phyloP scores from a whole-genome alignment of 2,888 invertebrate species.

The Ichneumoninae sp. region DNA sequence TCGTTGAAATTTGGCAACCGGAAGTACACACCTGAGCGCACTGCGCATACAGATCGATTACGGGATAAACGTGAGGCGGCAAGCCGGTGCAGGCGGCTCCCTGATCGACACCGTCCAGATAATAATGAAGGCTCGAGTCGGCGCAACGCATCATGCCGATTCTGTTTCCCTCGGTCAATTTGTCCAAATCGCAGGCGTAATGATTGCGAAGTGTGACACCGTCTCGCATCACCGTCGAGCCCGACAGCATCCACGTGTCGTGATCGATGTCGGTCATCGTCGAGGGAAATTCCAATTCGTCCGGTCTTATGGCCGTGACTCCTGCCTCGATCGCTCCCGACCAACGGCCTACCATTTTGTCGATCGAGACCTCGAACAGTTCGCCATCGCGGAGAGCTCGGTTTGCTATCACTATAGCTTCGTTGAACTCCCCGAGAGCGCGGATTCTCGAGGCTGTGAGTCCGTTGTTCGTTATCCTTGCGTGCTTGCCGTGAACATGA shows the following conservation, averaged over 20 bases:
- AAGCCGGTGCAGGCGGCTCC: slow-evolving; percentile 93
- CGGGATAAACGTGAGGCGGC: slow-evolving; percentile 93
- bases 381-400: slow-evolving; percentile 95
- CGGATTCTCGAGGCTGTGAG: slow-evolving; percentile 94
- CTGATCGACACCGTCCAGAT: slow-evolving; percentile 94
- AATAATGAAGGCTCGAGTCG: slow-evolving; percentile 94
- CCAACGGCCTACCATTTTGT: slow-evolving; percentile 97
- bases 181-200: slow-evolving; percentile 94
- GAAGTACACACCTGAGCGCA: slow-evolving; percentile 93
- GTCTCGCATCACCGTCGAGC: slow-evolving; percentile 96
- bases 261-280: slow-evolving; percentile 96
- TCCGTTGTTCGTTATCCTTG: slow-evolving; percentile 92
- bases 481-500: slow-evolving; percentile 95
- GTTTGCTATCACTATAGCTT: slow-evolving; percentile 96
- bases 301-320: slow-evolving; percentile 87
- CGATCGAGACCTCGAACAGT: slow-evolving; percentile 95
- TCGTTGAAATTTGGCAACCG: slow-evolving; percentile 18
- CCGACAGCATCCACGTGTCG: slow-evolving; percentile 97
- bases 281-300: slow-evolving; percentile 93
- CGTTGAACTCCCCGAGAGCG: slow-evolving; percentile 96
- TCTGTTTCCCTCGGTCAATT: slow-evolving; percentile 90
- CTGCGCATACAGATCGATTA: slow-evolving; percentile 97
- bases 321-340: slow-evolving; percentile 96
- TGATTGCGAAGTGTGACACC: slow-evolving; percentile 93
- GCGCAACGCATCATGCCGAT: slow-evolving; percentile 95